phyloP scores from a whole-genome alignment of 2,888 invertebrate species.

The Ptilodon capucinus region DNA sequence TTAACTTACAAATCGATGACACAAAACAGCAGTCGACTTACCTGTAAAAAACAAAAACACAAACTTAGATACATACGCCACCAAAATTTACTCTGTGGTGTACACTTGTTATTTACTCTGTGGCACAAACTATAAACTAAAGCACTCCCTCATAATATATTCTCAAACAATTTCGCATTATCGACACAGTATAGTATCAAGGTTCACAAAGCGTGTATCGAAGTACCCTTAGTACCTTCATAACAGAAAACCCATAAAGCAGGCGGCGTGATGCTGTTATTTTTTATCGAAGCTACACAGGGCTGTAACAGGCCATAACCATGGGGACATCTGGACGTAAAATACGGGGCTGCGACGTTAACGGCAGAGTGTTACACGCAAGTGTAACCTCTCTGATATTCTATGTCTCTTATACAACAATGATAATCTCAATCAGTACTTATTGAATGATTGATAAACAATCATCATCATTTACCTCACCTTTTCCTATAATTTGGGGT shows the following conservation, averaged over 20 bases:
- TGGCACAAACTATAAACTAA: neutral
- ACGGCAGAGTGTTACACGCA: conserved; percentile 2
- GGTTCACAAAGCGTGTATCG: neutral
- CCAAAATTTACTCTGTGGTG: neutral
- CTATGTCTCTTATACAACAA: too few relatives aligned
- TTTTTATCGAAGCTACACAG: conserved; percentile 44
- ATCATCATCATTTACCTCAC: too few relatives aligned
- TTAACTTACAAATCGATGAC: conserved; percentile 5
- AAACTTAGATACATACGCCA: neutral
- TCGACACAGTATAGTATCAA: neutral
- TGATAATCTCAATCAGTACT: too few relatives aligned
- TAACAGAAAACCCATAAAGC: conserved; percentile 1
- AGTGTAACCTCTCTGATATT: too few relatives aligned
- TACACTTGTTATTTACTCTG: too few relatives aligned
- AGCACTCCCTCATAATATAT: neutral
- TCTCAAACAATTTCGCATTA: neutral
- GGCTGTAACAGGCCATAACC: conserved; percentile 30
- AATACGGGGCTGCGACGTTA: conserved; percentile 29
- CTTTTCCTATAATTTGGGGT: too few relatives aligned
- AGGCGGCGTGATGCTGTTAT: conserved; percentile 33
- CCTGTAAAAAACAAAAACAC: neutral
- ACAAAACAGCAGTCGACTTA: neutral
- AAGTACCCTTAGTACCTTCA: neutral
- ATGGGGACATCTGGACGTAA: conserved; percentile 39
- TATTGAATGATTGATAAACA: too few relatives aligned